Base-by-base conservation (phyloP, 2,797 vertebrate species). In the Diglossa cyanea region DNA sequence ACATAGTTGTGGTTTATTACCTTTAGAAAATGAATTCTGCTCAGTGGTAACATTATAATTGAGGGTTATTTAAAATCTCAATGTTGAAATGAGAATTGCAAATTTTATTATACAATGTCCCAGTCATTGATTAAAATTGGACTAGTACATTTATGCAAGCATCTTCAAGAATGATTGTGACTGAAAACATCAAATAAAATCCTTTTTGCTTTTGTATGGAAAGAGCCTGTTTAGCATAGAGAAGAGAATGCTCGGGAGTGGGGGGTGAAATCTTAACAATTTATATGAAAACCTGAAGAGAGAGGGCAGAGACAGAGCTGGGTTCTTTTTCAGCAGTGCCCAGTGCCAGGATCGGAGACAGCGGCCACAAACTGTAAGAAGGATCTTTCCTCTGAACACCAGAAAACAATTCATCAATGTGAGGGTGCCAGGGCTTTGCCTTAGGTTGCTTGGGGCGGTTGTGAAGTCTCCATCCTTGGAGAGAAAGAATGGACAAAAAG, bases 281-380 rank as follows among this genome's bases (percentile, higher is more conserved):
- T 42, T 48, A 15, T 53, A 21, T 11, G 28, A 65, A 79, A 63
- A 75, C 2, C 9, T 3, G 2, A 72, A 75, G 5, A 31, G 10
- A 79, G 3, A 12, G 6, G 13, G 7, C 7, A 66, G 57, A 63
- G 15, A 55, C 6, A 39, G 33, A 68, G 13, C 1, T 0, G 3
- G 7, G 6, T 4, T 72, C 5, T 51, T 85, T 84, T 71, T 57
- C 33, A 35, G 23, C 21, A 24, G 19, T 33, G 6, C 9, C 20
- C 47, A 68, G 31, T 30, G 28, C 12, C 16, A 45, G 18, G 30
- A 63, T 11, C 7, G 57, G 45, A 31, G 33, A 23, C 19, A 53
- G 8, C 15, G 31, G 21, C 4, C 50, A 76, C 11, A 65, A 62
- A 62, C 6, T 53, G 39, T 81, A 86, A 61, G 1, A 30, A 26